Evolutionary conservation across 2,113 vertebrate species (phyloP), one percentile per base, ranked within the genome.

Genomic region (Paramisgurnus dabryanus): DNA sequence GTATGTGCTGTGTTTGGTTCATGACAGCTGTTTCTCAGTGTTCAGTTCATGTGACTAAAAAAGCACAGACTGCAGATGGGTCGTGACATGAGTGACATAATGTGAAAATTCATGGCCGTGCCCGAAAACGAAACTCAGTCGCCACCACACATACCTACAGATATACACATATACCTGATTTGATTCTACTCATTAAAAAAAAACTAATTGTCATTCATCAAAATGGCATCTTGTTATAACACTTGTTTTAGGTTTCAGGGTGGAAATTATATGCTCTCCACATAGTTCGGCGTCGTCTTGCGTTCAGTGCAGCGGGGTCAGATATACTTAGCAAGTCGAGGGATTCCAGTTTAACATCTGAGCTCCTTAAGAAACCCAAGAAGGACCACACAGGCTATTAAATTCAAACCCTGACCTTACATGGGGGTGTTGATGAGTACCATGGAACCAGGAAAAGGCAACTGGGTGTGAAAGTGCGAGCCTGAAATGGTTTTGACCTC

Each of bases 281-380:
- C 87, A 85, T 92, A 90, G 89, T 84, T 70, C 81, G 88, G 87
- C 84, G 77, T 90, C 90, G 83, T 75, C 70, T 86, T 82, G 81
- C 89, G 89, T 88, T 87, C 86, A 75, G 43, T 67, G 75, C 69
- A 4, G 1, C 43, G 18, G 83, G 84, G 58, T 78, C 67, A 79
- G 88, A 88, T 91, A 92, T 90, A 90, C 88, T 92, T 93, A 93
- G 91, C 75, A 70, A 55, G 82, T 65, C 76, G 63, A 72, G 63
- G 79, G 77, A 72, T 87, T 60, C 66, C 74, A 65, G 68, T 83
- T 66, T 17, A 43, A 50, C 77, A 82, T 80, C 78, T 84, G 77
- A 86, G 82, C 80, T 86, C 60, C 84, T 82, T 53, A 65, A 80
- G 93, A 88, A 94, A 93, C 88, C 57, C 70, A 85, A 93, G 92